Percentiles rank a stretch among this genome's conserved stretches.
These are phyloP conservation scores for Rostratula benghalensis DNA, from an alignment of 2,113 vertebrate species.

Conservation along the genomic window DNA sequence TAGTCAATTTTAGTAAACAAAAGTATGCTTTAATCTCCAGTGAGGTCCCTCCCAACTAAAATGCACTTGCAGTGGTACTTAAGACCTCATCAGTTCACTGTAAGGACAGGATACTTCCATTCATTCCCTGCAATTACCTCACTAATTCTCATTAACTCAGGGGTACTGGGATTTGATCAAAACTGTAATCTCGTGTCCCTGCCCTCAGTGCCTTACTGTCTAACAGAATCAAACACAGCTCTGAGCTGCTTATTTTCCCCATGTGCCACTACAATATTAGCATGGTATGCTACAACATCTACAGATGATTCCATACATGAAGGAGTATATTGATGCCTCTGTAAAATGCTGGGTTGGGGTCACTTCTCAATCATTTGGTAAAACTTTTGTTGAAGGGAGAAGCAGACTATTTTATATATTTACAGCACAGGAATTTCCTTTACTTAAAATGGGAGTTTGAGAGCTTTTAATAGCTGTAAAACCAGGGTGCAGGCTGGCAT, in stretches of 20 bases:
- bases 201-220: background rate
- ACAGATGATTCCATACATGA: background rate
- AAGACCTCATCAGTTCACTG: background rate
- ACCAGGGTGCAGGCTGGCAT: background rate
- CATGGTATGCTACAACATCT: background rate
- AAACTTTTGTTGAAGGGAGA: background rate
- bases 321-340: background rate
- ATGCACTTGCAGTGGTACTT: background rate
- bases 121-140: background rate
- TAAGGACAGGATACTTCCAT: background rate
- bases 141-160: background rate
- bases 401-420: background rate
- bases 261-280: background rate
- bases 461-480: background rate
- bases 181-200: background rate
- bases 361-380: constrained; percentile 14
- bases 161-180: background rate
- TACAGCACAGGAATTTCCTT: background rate
- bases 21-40: background rate
- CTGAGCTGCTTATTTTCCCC: background rate
- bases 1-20: background rate
- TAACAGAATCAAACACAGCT: background rate
- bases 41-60: background rate
- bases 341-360: background rate
- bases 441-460: background rate